Conservation (phyloP, 2,113 vertebrate genomes). For the Sialia sialis region DNA sequence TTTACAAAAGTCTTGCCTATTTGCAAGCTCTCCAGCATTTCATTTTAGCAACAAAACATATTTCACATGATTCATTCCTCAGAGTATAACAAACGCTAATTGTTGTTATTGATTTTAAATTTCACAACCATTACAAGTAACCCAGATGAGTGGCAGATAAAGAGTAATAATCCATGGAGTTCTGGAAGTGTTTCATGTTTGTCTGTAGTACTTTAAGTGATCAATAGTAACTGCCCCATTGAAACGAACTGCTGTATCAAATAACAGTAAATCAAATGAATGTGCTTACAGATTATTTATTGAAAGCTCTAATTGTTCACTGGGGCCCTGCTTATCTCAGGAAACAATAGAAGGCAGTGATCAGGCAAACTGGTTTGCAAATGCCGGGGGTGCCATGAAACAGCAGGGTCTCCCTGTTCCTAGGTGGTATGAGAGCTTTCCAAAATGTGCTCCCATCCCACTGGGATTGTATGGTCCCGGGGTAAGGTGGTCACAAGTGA, state of each 20-base stretch:
- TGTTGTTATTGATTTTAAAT: constrained; percentile 85
- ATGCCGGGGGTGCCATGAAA: neutral
- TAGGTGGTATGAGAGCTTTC: neutral
- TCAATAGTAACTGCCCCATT: constrained; percentile 88
- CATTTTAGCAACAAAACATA: constrained; percentile 70
- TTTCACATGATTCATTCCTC: constrained; percentile 71
- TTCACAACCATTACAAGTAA: constrained; percentile 80
- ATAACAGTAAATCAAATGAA: constrained; percentile 86
- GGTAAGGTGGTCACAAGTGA: neutral
- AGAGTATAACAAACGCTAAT: constrained; percentile 74
- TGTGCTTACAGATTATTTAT: constrained; percentile 87
- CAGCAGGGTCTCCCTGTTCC: neutral
- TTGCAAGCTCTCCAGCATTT: neutral
- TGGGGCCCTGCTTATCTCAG: constrained; percentile 78
- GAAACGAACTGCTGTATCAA: constrained; percentile 86
- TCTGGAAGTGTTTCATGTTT: constrained; percentile 82
- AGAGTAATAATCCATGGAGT: constrained; percentile 83
- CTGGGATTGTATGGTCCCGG: neutral
- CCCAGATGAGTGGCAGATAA: constrained; percentile 82
- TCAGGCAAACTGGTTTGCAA: constrained; percentile 55
- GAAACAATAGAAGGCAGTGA: constrained; percentile 71
- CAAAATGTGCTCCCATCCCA: neutral
- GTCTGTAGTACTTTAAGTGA: constrained; percentile 82
- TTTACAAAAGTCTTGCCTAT: neutral
- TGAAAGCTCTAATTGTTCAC: constrained; percentile 86